Conservation (phyloP, 2,888 invertebrate species). For the Chymomyza amoena region DNA sequence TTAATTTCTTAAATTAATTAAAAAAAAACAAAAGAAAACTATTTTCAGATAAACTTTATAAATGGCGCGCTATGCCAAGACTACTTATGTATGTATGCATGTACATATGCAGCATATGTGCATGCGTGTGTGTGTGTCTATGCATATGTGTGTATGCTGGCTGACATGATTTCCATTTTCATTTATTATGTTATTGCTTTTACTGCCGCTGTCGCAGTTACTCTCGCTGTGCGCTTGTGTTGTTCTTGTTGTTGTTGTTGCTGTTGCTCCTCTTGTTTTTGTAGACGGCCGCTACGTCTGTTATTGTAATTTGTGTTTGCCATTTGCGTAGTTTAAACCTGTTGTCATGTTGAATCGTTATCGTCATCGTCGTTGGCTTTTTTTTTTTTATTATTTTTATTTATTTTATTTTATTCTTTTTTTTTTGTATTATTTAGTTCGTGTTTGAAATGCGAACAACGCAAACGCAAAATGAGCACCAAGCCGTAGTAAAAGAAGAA, state of each 20-base stretch:
- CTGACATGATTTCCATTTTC: neutral
- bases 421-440: neutral
- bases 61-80: too few species aligned
- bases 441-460: neutral
- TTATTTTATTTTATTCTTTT: neutral
- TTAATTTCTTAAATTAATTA: too few species aligned
- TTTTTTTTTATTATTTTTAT: neutral
- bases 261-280: constrained; percentile 30
- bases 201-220: constrained; percentile 8
- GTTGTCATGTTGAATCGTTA: constrained; percentile 22
- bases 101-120: too few species aligned
- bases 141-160: neutral
- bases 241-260: constrained; percentile 3
- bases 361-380: constrained; percentile 6
- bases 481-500: neutral
- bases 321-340: constrained; percentile 61
- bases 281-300: constrained; percentile 46
- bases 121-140: neutral
- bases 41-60: too few species aligned
- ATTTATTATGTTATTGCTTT: neutral
- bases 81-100: neutral
- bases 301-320: constrained; percentile 58
- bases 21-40: too few species aligned
- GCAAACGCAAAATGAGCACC: neutral
- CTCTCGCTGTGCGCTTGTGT: neutral